Percentiles rank a stretch among this genome's conserved stretches.
phyloP scores from a whole-genome alignment of 2,797 vertebrate genomes.

The Smutsia gigantea region DNA sequence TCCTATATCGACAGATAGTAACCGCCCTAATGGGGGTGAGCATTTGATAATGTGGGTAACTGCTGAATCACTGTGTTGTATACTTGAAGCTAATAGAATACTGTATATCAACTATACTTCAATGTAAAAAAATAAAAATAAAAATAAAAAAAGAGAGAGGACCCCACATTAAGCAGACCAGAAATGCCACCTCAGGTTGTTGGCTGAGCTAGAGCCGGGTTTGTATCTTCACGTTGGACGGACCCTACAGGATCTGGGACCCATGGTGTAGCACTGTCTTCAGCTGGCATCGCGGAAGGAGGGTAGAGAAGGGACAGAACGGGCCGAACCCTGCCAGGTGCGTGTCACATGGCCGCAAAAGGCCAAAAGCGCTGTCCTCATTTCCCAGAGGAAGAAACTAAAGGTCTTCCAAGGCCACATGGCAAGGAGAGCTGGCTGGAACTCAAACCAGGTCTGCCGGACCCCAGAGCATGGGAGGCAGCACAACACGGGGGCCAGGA shows the following conservation, averaged over 20 bases:
- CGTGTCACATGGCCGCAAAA: not conserved
- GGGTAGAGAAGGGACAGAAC: not conserved
- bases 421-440: not conserved
- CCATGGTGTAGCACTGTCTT: not conserved
- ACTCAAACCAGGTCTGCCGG: not conserved
- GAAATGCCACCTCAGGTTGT: not conserved
- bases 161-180: not conserved
- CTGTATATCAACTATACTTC: too few species aligned
- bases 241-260: not conserved
- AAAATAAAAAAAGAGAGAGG: not conserved
- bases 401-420: not conserved
- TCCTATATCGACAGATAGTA: too few species aligned
- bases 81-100: too few species aligned
- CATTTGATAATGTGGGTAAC: too few species aligned
- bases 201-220: not conserved
- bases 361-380: not conserved
- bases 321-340: not conserved
- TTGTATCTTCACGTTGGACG: not conserved
- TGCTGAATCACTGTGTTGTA: too few species aligned
- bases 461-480: not conserved
- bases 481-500: not conserved
- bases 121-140: too few species aligned
- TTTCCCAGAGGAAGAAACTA: not conserved
- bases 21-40: too few species aligned
- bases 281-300: not conserved